Percentiles rank a stretch among this genome's conserved stretches.
phyloP scores from a whole-genome alignment of 2,797 vertebrate species.

The Girardinus metallicus region DNA sequence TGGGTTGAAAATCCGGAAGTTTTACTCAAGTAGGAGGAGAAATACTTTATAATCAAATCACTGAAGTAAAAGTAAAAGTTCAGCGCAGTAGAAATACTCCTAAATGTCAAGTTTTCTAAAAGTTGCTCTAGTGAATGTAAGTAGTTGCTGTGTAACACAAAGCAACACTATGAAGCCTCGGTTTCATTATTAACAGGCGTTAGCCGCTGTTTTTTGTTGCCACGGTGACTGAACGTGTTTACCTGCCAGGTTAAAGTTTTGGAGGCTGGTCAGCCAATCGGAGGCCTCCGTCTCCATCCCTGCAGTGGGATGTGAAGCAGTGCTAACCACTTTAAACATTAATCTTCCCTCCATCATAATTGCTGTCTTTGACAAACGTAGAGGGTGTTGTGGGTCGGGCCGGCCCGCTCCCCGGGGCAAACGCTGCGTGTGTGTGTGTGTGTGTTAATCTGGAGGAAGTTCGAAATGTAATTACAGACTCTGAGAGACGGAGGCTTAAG shows the following conservation, averaged over 20 bases:
- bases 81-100: too few relatives aligned
- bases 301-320: constrained; percentile 33
- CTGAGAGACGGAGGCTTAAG: constrained; percentile 29
- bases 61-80: too few relatives aligned
- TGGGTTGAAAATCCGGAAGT: too few relatives aligned
- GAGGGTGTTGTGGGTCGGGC: constrained; percentile 2
- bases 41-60: too few relatives aligned
- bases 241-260: not conserved
- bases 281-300: not conserved
- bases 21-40: too few relatives aligned
- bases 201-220: too few relatives aligned
- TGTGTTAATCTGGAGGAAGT: constrained; percentile 47
- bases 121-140: too few relatives aligned
- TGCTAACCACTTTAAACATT: constrained; percentile 49
- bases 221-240: not conserved
- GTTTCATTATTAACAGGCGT: too few relatives aligned
- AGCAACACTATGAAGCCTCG: too few relatives aligned
- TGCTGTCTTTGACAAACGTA: constrained; percentile 39
- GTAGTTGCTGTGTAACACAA: too few relatives aligned
- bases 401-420: constrained; percentile 3
- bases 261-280: not conserved
- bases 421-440: not conserved
- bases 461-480: constrained; percentile 62
- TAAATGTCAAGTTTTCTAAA: too few relatives aligned
- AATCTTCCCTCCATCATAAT: constrained; percentile 49